Conservation (phyloP, 1,140 invertebrate species). For the Heliothis subflexa region DNA sequence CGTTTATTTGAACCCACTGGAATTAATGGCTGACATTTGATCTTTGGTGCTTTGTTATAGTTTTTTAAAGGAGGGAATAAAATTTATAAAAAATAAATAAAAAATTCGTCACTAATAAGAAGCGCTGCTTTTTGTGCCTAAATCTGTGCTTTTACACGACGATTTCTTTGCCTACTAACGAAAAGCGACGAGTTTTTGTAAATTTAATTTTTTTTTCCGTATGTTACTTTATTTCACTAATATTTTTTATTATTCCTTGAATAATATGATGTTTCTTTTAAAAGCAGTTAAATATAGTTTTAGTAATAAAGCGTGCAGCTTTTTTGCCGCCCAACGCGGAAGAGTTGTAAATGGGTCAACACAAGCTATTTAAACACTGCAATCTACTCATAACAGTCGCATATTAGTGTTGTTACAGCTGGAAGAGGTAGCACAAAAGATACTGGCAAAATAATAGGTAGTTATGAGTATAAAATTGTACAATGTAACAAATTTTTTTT, state of each 20-base stretch:
- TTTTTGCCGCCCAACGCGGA: constrained; percentile 47
- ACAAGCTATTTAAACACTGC: constrained; percentile 45
- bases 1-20: not conserved
- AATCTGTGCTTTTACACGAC: too few relatives aligned
- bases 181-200: too few relatives aligned
- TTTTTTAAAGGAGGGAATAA: not conserved
- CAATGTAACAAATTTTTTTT: too few relatives aligned
- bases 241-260: too few relatives aligned
- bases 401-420: constrained; percentile 12
- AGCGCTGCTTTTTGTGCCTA: too few relatives aligned
- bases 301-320: constrained; percentile 12
- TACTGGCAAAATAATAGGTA: not conserved
- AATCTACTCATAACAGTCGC: constrained; percentile 16
- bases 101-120: too few relatives aligned
- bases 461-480: too few relatives aligned
- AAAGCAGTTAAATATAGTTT: not conserved
- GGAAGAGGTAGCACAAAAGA: not conserved
- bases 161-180: too few relatives aligned
- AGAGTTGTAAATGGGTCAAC: constrained; percentile 53
- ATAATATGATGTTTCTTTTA: too few relatives aligned
- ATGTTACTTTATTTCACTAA: too few relatives aligned
- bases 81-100: too few relatives aligned
- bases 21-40: constrained; percentile 9
- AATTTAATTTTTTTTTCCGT: too few relatives aligned
- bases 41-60: constrained; percentile 6